Evolutionary conservation across 2,113 vertebrate genomes (phyloP).

Genomic region (Gadus macrocephalus): DNA sequence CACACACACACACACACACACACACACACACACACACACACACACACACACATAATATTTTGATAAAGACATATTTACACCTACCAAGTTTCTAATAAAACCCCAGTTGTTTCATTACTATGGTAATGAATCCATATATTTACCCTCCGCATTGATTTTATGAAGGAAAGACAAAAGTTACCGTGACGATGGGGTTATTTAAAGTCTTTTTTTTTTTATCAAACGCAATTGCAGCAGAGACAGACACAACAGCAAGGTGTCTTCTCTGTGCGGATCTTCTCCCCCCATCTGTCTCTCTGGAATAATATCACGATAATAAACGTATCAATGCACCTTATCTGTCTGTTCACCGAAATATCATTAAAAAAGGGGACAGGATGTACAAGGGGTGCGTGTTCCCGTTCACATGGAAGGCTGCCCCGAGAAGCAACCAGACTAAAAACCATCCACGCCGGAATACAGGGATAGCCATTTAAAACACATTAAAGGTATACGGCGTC

Average conservation of each 20-base stretch:
- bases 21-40: background rate
- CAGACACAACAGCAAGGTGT: background rate
- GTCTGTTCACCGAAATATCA: background rate
- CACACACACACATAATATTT: slow-evolving; percentile 19
- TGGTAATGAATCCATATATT: slow-evolving; percentile 54
- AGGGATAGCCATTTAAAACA: too few species aligned
- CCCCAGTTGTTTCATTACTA: slow-evolving; percentile 49
- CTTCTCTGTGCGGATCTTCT: background rate
- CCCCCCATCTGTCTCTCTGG: background rate
- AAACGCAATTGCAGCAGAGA: background rate
- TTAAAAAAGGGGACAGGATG: background rate
- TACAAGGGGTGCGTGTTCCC: background rate
- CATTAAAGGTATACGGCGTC: too few species aligned
- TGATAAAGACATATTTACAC: slow-evolving; percentile 56
- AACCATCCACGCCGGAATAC: too few species aligned
- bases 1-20: background rate
- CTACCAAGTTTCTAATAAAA: slow-evolving; percentile 44
- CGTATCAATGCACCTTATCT: background rate
- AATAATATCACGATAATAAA: background rate
- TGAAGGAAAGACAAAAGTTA: slow-evolving; percentile 37
- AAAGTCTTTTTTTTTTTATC: slow-evolving; percentile 10
- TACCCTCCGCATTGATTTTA: slow-evolving; percentile 34
- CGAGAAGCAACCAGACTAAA: background rate
- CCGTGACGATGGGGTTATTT: slow-evolving; percentile 21
- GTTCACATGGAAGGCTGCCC: background rate